Percentiles rank a stretch among this genome's conserved stretches.
Conservation (phyloP, 2,797 vertebrate genomes). For the Sebastes aleutianus region DNA sequence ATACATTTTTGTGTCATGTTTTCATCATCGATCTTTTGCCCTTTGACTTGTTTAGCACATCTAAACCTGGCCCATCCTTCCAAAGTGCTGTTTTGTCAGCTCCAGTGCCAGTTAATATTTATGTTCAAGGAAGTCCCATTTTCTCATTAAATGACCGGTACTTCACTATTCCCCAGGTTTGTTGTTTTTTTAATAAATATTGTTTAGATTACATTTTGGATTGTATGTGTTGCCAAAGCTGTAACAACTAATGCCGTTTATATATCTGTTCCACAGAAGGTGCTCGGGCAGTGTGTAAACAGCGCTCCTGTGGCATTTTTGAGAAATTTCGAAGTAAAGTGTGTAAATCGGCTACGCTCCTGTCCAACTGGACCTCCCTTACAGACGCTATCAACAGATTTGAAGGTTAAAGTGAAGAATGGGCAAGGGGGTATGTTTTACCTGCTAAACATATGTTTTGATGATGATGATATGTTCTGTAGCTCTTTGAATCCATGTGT, state of each 20-base stretch:
- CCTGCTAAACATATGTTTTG: not conserved
- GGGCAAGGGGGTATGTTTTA: conserved; percentile 75
- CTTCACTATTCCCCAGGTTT: conserved; percentile 91
- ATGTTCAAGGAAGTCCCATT: conserved; percentile 88
- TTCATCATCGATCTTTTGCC: conserved; percentile 13
- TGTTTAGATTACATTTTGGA: not conserved
- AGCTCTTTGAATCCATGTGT: not conserved
- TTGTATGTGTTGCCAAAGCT: not conserved
- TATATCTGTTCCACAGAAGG: conserved; percentile 69
- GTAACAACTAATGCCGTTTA: not conserved
- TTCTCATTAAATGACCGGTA: conserved; percentile 79
- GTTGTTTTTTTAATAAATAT: not conserved
- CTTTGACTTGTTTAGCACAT: conserved; percentile 70
- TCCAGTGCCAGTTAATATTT: conserved; percentile 72
- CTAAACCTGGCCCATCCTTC: conserved; percentile 72
- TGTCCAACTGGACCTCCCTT: conserved; percentile 74
- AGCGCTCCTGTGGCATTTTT: conserved; percentile 89
- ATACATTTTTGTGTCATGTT: not conserved
- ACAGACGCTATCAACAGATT: conserved; percentile 36
- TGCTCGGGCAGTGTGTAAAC: conserved; percentile 84
- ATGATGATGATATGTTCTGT: not conserved
- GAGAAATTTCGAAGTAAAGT: conserved; percentile 80
- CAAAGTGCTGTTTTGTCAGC: conserved; percentile 58
- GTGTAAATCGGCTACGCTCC: conserved; percentile 69
- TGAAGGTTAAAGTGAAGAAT: conserved; percentile 69